These are phyloP conservation scores for Lampropteryx suffumata DNA, from an alignment of 2,888 invertebrate genomes.

Conservation along the genomic window DNA sequence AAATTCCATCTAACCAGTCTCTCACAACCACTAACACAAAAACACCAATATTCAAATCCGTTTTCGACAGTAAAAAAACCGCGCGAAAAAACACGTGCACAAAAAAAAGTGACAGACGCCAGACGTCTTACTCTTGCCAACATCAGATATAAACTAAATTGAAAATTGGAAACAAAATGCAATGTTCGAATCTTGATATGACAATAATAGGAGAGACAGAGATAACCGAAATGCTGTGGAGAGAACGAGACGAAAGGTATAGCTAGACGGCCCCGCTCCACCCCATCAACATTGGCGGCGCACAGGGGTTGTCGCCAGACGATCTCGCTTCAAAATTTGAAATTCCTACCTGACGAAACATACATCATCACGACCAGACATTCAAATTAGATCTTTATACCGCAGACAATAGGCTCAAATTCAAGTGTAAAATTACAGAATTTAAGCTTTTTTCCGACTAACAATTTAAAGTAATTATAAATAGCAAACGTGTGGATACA, in stretches of 20 bases:
- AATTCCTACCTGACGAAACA: constrained; percentile 63
- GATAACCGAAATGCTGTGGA: constrained; percentile 52
- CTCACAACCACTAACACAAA: constrained; percentile 46
- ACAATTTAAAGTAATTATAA: constrained; percentile 73
- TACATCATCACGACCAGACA: constrained; percentile 46
- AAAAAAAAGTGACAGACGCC: constrained; percentile 61
- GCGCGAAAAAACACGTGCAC: constrained; percentile 67
- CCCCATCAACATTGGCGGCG: constrained; percentile 70
- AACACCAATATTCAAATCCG: constrained; percentile 41
- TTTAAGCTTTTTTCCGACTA: constrained; percentile 52
- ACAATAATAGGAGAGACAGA: constrained; percentile 80
- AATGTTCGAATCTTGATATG: constrained; percentile 81
- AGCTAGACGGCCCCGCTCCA: constrained; percentile 71
- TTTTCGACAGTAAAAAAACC: constrained; percentile 44
- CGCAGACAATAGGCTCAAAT: constrained; percentile 38
- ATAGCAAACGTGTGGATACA: constrained; percentile 78
- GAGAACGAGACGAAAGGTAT: constrained; percentile 54
- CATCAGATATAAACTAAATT: constrained; percentile 82
- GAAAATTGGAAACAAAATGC: constrained; percentile 82
- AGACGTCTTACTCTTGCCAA: constrained; percentile 77
- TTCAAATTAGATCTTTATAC: constrained; percentile 59
- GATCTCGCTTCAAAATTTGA: constrained; percentile 72
- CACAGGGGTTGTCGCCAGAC: constrained; percentile 81
- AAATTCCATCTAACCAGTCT: constrained; percentile 64
- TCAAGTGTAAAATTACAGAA: constrained; percentile 34